Evolutionary conservation across 2,113 vertebrate species (phyloP), one percentile per base, ranked within the genome.

Genomic region (Puma concolor): DNA sequence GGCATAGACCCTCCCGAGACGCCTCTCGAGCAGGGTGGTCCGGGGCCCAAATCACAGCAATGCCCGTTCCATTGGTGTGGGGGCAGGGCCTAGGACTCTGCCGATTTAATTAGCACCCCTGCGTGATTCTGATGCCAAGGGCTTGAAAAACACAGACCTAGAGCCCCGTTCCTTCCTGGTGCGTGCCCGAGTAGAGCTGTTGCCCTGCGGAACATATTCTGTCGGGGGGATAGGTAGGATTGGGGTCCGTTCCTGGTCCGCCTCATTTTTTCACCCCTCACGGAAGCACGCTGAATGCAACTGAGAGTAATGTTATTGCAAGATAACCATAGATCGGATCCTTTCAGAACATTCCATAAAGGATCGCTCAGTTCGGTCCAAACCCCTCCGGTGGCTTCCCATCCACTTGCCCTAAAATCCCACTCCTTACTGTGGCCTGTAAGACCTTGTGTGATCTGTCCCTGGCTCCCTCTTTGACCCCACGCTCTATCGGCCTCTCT

Each of bases 211-310:
- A 36, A 33, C n/a, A 36, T 9, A 27, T 16, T 66, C 29, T 74
- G 3, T 0, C 31, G 29, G 63, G 38, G 27, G 38, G 2, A 0
- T 12, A 4, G 8, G 29, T 48, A 14, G 38, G 64, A 8, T 74
- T 16, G 57, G 11, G 17, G 64, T 67, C 80, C 19, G 33, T 54
- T 63, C 29, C 60, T 67, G 54, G 10, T 23, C 52, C 17, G 12
- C 77, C 50, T 81, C 44, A 1, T 60, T 29, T 52, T 60, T 29
- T 41, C 48, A 63, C 29, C n/a, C 27, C n/a, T 90, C n/a, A 31
- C 9, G 25, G 54, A 81, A 52, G 64, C 8, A 41, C 27, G 25
- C 44, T 29, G 15, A 15, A 19, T n/a, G 11, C 31, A 17, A 16
- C 5, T 4, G 12, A 41, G 11, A 33, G 19, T 36, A 14, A 48